Percentiles rank a stretch among this genome's conserved stretches.
phyloP scores from a whole-genome alignment of 2,888 invertebrate species.

The Conchocele bisecta region DNA sequence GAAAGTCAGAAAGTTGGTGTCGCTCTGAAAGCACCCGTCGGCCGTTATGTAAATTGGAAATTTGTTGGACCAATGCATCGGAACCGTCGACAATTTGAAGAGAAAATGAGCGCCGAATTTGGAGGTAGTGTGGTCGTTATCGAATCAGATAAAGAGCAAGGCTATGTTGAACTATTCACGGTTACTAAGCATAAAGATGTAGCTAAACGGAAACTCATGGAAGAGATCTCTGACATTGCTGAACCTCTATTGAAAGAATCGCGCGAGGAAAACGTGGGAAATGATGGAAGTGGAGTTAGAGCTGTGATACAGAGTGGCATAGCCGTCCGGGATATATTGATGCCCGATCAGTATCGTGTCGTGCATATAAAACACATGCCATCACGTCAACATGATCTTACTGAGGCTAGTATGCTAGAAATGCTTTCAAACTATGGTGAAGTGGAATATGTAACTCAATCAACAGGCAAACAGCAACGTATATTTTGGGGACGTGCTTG shows the following conservation, averaged over 20 bases:
- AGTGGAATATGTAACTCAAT: conserved; percentile 58
- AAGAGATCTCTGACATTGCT: conserved; percentile 17
- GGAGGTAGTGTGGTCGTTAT: conserved; percentile 56
- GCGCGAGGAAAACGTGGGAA: conserved; percentile 47
- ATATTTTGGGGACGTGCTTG: conserved; percentile 73
- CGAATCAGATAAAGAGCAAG: conserved; percentile 62
- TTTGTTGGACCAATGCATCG: conserved; percentile 67
- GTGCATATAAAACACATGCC: conserved; percentile 54
- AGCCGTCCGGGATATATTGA: conserved; percentile 57
- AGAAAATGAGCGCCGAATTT: conserved; percentile 37
- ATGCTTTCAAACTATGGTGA: conserved; percentile 37
- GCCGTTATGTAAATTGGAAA: conserved; percentile 57
- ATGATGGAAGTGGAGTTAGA: conserved; percentile 45
- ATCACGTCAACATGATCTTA: conserved; percentile 18
- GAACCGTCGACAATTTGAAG: conserved; percentile 61
- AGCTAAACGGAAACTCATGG: conserved; percentile 15
- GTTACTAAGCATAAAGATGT: conserved; percentile 18
- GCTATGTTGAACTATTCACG: conserved; percentile 64
- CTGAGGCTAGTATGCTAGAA: conserved; percentile 13
- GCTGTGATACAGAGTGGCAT: conserved; percentile 67
- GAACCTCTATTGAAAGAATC: conserved; percentile 36
- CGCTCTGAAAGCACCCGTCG: conserved; percentile 60
- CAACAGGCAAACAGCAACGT: conserved; percentile 42
- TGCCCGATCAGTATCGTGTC: conserved; percentile 65
- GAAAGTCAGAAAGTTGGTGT: conserved; percentile 49